Base-by-base conservation (phyloP, 2,797 vertebrate genomes). In the Neopelma chrysocephalum region DNA sequence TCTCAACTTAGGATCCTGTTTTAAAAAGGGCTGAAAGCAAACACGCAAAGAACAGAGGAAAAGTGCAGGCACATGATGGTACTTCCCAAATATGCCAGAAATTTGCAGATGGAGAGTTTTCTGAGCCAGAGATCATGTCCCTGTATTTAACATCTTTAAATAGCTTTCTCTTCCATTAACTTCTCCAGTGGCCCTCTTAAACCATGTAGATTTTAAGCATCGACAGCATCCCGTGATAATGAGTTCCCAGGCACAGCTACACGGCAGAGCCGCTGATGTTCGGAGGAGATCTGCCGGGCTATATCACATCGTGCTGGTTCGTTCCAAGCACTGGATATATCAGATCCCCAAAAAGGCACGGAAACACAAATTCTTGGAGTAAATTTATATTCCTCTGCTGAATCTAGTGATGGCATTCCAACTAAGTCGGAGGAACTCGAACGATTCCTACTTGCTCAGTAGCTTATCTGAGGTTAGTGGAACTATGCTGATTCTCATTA, bases 401-500 rank as follows among this genome's bases (percentile, higher is more conserved):
- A 95, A 71, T 56, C 1, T 68, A 95, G 83, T 96, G 95, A 97
- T 96, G 90, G 60, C 64, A 85, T 95, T 97, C 96, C 95, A 96
- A 93, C 89, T 96, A 93, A 97, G 94, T 92, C 89, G 90, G 94
- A 96, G 90, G 90, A 93, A 89, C 90, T 89, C 3, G 0, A 93
- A 96, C 0, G 1, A 96, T 92, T 96, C 78, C 81, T 95, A 56
- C 93, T 82, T 80, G 83, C 75, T 94, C 81, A 89, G 93, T 89
- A 92, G 83, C 89, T 96, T 96, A 94, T 94, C 90, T 92, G 92
- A 94, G 88, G 87, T 96, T 96, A 94, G 81, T 90, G 78, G 71
- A 95, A 92, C 93, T 95, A 69, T 66, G 86, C 78, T 89, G 87
- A 95, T 95, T 95, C 90, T 95, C 88, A 96, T 95, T 96, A 96